Evolutionary conservation across 2,888 invertebrate species (phyloP).

Genomic region (Asteroscopus sphinx): DNA sequence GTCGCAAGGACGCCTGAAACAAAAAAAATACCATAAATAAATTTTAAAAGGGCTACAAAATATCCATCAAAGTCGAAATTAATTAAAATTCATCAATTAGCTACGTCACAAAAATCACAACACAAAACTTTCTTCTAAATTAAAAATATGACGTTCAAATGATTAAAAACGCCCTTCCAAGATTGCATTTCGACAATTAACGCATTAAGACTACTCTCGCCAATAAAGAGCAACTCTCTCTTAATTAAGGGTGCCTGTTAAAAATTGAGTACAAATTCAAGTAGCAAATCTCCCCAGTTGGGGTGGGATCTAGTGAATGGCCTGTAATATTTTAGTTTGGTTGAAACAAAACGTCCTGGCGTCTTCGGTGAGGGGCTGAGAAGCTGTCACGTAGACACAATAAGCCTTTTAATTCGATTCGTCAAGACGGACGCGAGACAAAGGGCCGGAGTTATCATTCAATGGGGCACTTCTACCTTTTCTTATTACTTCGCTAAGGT

Average conservation of each 20-base stretch:
- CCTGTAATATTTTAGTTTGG: conserved; percentile 89
- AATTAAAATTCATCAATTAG: conserved; percentile 76
- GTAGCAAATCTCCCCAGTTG: conserved; percentile 80
- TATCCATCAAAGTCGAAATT: conserved; percentile 55
- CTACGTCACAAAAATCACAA: conserved; percentile 65
- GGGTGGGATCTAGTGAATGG: conserved; percentile 86
- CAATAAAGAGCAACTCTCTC: conserved; percentile 87
- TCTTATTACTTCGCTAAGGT: conserved; percentile 87
- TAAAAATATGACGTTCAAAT: conserved; percentile 85
- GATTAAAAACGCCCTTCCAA: conserved; percentile 83
- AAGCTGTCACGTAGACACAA: conserved; percentile 89
- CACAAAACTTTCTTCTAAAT: conserved; percentile 71
- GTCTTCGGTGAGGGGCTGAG: conserved; percentile 73
- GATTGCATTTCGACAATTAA: conserved; percentile 90
- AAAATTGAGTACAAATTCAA: conserved; percentile 90
- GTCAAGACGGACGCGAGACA: conserved; percentile 89
- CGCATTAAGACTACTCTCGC: conserved; percentile 87
- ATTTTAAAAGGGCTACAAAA: conserved; percentile 45
- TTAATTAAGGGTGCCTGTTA: conserved; percentile 89
- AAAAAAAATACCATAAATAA: conserved; percentile 57
- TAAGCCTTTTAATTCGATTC: conserved; percentile 90
- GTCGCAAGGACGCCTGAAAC: conserved; percentile 85
- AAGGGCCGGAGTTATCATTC: conserved; percentile 89
- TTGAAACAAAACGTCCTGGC: conserved; percentile 85
- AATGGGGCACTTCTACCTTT: conserved; percentile 89